These are phyloP conservation scores for Alethe castanea DNA, from an alignment of 2,113 vertebrate genomes.

Conservation along the genomic window DNA sequence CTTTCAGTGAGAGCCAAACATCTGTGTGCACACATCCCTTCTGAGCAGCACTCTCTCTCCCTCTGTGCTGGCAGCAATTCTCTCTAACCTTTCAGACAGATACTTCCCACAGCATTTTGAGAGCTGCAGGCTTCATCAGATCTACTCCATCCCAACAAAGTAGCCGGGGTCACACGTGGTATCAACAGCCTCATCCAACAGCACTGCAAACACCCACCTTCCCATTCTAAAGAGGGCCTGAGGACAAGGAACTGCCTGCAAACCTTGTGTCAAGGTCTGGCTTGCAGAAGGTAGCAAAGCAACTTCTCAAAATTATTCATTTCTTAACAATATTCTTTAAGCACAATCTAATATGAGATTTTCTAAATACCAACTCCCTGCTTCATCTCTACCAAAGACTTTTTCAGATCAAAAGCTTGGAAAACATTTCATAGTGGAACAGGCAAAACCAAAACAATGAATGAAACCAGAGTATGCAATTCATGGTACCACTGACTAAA, in stretches of 20 bases:
- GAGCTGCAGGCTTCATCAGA: not conserved
- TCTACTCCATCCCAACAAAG: not conserved
- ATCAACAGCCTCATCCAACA: not conserved
- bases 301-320: not conserved
- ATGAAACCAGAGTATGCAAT: not conserved
- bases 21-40: constrained; percentile 47
- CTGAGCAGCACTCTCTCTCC: not conserved
- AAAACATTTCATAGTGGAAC: not conserved
- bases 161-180: accelerated
- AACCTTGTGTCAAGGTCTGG: not conserved
- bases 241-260: not conserved
- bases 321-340: not conserved
- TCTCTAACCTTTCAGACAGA: constrained; percentile 26
- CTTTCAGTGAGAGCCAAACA: constrained; percentile 57
- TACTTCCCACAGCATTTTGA: not conserved
- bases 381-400: not conserved
- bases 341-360: not conserved
- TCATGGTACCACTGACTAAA: not conserved
- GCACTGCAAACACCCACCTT: not conserved
- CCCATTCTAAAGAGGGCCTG: not conserved
- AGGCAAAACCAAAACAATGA: not conserved
- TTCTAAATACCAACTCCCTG: not conserved
- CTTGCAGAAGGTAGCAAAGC: not conserved
- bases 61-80: not conserved
- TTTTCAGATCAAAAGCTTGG: not conserved